A percentile compares a stretch with the other conserved stretches of the same genome.
These are phyloP conservation scores for Furcula furcula DNA, from an alignment of 2,888 invertebrate genomes.

Conservation along the genomic window DNA sequence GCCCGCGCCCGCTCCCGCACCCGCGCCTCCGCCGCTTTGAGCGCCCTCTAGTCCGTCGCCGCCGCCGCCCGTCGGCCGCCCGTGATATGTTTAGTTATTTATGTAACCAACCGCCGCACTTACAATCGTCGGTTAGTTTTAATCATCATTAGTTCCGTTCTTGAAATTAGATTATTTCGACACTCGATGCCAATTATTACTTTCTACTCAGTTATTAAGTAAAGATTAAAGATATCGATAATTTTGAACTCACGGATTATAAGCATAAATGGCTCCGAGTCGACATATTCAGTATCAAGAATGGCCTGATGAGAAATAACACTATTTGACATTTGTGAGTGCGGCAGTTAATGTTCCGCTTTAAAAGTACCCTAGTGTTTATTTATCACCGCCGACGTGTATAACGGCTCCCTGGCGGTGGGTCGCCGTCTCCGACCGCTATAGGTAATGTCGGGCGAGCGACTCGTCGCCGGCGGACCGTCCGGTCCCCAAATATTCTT, in stretches of 20 bases:
- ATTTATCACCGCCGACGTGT: constrained; percentile 33
- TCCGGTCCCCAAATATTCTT: constrained; percentile 9
- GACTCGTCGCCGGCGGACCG: constrained; percentile 24
- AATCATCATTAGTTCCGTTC: no score
- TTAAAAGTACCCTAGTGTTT: constrained; percentile 74
- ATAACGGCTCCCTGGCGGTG: constrained; percentile 8
- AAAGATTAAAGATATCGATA: no score
- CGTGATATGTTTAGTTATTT: constrained; percentile 34
- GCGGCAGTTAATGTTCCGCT: constrained; percentile 68
- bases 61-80: constrained; percentile 15
- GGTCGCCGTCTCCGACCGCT: constrained; percentile 10
- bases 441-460: constrained; percentile 4
- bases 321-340: no score
- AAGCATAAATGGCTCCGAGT: no score
- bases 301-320: no score
- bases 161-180: no score
- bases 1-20: constrained; percentile 16
- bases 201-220: no score
- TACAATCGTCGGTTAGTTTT: no score
- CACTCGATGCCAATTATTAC: no score
- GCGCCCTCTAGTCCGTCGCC: constrained; percentile 36
- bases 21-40: constrained; percentile 35
- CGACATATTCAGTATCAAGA: no score
- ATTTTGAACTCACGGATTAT: no score
- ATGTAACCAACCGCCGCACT: no score